Base-by-base conservation (phyloP, 1,140 invertebrate species). In the Sycophila sp. region DNA sequence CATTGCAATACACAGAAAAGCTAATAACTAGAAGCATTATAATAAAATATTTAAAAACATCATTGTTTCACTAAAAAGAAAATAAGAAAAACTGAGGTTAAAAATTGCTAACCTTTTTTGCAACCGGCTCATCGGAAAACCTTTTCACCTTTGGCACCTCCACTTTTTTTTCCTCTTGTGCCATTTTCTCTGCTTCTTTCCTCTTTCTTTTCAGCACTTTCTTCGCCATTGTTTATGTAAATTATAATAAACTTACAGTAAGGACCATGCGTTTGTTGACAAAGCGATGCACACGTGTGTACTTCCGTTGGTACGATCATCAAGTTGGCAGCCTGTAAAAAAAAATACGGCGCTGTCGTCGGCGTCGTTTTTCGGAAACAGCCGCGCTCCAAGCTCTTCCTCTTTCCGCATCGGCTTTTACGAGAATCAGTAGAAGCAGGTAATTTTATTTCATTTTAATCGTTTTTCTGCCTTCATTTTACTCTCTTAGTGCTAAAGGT, bases 111-210 rank as follows among this genome's bases (percentile, higher is more conserved):
- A 87, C 87, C 81, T 85, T 87, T 79, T 86, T 87, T 17, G 78
- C 71, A 22, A 73, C 11, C 11, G 84, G 85, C 62, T 88, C 87
- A 75, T 88, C 85, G 0, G 87, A 87, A 24, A 74, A 76, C 70
- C 83, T 77, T 68, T 81, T 84, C 4, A 74, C 36, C 15, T 84
- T 78, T 15, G 83, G 80, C 65, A 81, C 62, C 71, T 79, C 58
- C 34, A 62, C 17, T 55, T 69, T 51, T 15, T 70, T 17, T 47
- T 60, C 59, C 60, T 65, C 72, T 42, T 71, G 66, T 55, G 65
- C 62, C 13, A 13, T 56, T 22, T 72, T 30, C 17, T 73, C 58
- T 24, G 66, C 56, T 59, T 69, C 65, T 64, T 77, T 74, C 58
- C 76, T 76, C 66, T 81, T 81, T 34, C 80, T 76, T 65, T 81